Conservation (phyloP, 92 coral and sea anemone genomes). For the Parazoanthus darwini region DNA sequence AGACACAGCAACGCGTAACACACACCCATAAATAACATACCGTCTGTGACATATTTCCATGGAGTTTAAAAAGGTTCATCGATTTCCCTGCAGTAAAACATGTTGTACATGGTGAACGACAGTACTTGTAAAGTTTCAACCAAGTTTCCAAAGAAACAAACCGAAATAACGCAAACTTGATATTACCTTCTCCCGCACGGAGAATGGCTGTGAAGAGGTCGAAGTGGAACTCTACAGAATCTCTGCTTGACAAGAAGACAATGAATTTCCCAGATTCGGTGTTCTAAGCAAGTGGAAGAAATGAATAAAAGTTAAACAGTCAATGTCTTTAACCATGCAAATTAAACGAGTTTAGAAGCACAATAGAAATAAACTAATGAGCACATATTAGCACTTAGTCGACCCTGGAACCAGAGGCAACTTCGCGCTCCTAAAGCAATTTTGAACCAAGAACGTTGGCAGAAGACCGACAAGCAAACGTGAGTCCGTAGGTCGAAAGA, state of each 20-base stretch:
- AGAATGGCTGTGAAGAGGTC: conserved; percentile 52
- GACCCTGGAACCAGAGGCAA: no score
- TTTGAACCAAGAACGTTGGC: no score
- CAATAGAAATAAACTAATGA: not conserved
- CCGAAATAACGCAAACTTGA: not conserved
- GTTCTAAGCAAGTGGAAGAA: conserved; percentile 39
- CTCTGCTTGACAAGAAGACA: conserved; percentile 91
- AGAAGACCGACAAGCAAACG: no score
- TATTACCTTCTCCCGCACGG: conserved; percentile 30
- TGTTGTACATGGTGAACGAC: not conserved
- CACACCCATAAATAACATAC: conserved; percentile 46
- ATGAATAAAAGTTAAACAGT: not conserved
- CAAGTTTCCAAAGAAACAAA: not conserved
- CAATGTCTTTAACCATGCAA: not conserved
- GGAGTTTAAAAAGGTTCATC: conserved; percentile 75
- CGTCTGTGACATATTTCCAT: conserved; percentile 92
- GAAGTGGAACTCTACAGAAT: conserved; percentile 89
- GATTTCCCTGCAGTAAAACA: conserved; percentile 39
- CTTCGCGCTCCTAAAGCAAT: no score
- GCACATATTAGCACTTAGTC: not conserved
- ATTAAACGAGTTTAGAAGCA: not conserved
- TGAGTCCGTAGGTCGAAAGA: no score
- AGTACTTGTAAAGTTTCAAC: not conserved
- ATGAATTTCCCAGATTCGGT: conserved; percentile 65
- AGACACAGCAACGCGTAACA: not conserved